These are phyloP conservation scores for Pogonocichla stellata DNA, from an alignment of 2,113 vertebrate species.

Conservation along the genomic window DNA sequence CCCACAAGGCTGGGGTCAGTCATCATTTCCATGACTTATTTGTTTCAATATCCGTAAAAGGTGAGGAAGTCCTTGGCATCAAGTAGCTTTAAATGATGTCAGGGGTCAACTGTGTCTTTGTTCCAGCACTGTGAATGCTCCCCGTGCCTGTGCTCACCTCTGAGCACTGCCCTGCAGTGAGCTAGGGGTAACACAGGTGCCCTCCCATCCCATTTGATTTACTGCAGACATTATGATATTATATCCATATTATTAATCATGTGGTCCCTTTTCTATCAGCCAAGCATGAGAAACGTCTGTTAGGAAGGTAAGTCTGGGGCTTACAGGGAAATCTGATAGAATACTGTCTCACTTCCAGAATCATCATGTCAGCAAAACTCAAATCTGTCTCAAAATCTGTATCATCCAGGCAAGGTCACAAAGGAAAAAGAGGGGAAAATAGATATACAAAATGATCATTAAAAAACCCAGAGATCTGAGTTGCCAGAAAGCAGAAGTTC, in stretches of 20 bases:
- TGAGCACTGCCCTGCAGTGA: background rate
- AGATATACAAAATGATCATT: background rate
- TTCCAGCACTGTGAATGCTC: background rate
- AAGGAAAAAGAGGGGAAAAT: background rate
- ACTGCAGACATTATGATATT: slow-evolving; percentile 24
- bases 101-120: slow-evolving; percentile 36
- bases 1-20: slow-evolving; percentile 37
- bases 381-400: background rate
- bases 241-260: background rate
- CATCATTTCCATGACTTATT: slow-evolving; percentile 69
- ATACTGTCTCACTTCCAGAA: background rate
- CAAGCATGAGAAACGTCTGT: background rate
- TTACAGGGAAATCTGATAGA: background rate
- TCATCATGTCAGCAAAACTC: background rate
- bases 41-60: slow-evolving; percentile 66
- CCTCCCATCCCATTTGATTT: slow-evolving; percentile 14
- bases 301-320: background rate
- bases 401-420: background rate
- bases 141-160: background rate
- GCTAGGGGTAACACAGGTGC: background rate
- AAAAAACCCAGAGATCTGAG: background rate
- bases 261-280: background rate
- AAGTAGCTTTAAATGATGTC: slow-evolving; percentile 51
- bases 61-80: slow-evolving; percentile 59
- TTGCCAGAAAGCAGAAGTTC: background rate